Evolutionary conservation across 2,113 vertebrate genomes (phyloP).

Genomic region (Trogon melanurus): DNA sequence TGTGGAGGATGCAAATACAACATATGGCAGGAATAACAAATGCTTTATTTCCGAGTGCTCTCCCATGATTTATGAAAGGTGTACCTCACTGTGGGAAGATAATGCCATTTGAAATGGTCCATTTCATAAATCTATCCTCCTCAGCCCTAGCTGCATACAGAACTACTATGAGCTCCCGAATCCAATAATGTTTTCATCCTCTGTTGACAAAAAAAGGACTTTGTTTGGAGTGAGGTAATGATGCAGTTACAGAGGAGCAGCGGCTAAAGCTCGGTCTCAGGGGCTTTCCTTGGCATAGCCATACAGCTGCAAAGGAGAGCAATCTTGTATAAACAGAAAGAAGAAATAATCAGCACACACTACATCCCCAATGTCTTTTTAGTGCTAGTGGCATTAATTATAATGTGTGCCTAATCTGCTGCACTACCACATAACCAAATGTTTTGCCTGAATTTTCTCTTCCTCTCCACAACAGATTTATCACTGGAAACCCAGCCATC

Average conservation of each 20-base stretch:
- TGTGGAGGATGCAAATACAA: conserved; percentile 62
- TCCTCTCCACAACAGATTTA: background rate
- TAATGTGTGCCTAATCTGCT: conserved; percentile 47
- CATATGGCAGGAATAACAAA: conserved; percentile 76
- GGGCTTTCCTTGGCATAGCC: conserved; percentile 77
- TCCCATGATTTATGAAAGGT: conserved; percentile 90
- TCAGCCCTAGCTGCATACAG: conserved; percentile 71
- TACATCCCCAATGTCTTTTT: conserved; percentile 75
- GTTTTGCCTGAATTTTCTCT: conserved; percentile 52
- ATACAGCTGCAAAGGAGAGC: conserved; percentile 72
- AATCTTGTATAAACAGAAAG: conserved; percentile 77
- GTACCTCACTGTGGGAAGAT: conserved; percentile 85
- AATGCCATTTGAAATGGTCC: conserved; percentile 91
- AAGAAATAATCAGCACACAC: conserved; percentile 79
- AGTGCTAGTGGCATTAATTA: conserved; percentile 76
- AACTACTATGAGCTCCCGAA: conserved; percentile 79
- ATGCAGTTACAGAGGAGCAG: conserved; percentile 75
- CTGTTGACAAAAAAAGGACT: conserved; percentile 80
- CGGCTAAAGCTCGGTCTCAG: conserved; percentile 74
- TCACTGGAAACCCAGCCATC: conserved; percentile 29
- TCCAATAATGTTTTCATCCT: conserved; percentile 87
- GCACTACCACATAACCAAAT: conserved; percentile 7
- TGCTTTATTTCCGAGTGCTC: conserved; percentile 73
- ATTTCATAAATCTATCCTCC: conserved; percentile 90
- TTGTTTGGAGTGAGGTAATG: conserved; percentile 83